phyloP scores from a whole-genome alignment of 2,113 vertebrate species.

The Antechinus flavipes region DNA sequence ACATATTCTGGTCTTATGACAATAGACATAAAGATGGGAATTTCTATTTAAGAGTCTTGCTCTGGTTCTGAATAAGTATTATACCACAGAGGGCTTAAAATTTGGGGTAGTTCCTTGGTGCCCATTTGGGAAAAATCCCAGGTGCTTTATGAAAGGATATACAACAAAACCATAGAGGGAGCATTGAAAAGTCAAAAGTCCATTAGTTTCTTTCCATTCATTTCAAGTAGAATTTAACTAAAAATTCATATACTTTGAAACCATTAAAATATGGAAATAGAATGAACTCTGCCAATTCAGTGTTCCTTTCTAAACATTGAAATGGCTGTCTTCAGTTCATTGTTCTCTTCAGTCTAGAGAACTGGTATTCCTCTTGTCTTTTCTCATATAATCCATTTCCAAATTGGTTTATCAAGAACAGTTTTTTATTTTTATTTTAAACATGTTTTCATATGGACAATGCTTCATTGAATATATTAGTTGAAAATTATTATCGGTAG shows the following conservation, averaged over 20 bases:
- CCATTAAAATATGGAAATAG: background rate
- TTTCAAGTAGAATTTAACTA: background rate
- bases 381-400: background rate
- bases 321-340: background rate
- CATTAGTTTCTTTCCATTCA: accelerated
- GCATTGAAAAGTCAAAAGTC: background rate
- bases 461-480: background rate
- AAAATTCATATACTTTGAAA: background rate
- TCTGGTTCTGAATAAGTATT: background rate
- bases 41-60: background rate
- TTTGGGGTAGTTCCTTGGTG: background rate
- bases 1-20: background rate
- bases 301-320: background rate
- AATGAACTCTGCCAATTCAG: background rate
- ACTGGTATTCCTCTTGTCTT: background rate
- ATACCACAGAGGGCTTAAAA: background rate
- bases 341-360: background rate
- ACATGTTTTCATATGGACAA: background rate
- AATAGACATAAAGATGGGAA: background rate
- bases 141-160: background rate
- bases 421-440: background rate
- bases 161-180: background rate
- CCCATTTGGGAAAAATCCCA: background rate
- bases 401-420: background rate
- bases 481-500: background rate